Conservation (phyloP, 1,140 invertebrate species). For the Radopholus similis region DNA sequence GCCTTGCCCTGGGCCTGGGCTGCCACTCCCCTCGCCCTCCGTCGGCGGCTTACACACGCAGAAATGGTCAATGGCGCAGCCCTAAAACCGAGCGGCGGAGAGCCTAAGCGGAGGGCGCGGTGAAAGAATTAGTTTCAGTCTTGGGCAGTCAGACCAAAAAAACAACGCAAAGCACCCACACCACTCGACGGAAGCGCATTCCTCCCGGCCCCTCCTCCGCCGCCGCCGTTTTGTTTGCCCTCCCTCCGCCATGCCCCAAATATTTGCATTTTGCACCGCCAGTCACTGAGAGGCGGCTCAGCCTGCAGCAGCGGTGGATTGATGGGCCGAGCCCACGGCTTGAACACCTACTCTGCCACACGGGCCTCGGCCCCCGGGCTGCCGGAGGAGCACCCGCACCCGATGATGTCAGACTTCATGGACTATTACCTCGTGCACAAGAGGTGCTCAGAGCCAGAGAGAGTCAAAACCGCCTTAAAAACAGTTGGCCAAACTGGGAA, state of each 20-base stretch:
- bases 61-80: too few relatives aligned
- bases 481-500: neutral
- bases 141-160: neutral
- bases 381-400: neutral
- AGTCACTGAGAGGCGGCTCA: too few relatives aligned
- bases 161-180: neutral
- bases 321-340: too few relatives aligned
- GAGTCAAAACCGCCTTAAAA: neutral
- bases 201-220: neutral
- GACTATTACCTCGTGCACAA: slow-evolving; percentile 21
- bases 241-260: neutral
- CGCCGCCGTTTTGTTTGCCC: neutral
- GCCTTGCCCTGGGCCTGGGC: neutral
- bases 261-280: neutral
- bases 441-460: neutral
- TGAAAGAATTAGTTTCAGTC: neutral
- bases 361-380: neutral
- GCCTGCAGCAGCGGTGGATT: too few relatives aligned
- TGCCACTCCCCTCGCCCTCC: neutral
- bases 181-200: neutral
- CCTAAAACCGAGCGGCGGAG: too few relatives aligned
- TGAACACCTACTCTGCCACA: too few relatives aligned
- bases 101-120: too few relatives aligned
- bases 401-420: slow-evolving; percentile 17
- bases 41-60: neutral